These are phyloP conservation scores for Torymus aiolomorphi DNA, from an alignment of 2,888 invertebrate species.

Conservation along the genomic window DNA sequence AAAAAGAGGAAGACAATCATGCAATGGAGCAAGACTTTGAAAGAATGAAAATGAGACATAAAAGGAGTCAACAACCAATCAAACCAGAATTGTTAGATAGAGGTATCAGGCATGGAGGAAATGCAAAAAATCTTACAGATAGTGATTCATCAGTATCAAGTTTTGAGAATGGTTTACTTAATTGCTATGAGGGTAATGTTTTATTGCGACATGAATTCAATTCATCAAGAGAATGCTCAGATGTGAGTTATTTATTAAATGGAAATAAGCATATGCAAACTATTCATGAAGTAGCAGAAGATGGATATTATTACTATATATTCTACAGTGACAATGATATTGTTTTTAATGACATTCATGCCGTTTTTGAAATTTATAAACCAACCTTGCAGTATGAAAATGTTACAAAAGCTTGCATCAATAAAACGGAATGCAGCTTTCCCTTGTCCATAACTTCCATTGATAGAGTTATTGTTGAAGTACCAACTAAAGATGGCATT, in stretches of 20 bases:
- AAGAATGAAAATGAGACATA: conserved; percentile 34
- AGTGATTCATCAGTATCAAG: conserved; percentile 86
- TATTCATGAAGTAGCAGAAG: conserved; percentile 83
- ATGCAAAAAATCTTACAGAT: conserved; percentile 79
- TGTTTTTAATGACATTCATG: conserved; percentile 87
- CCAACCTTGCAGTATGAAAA: conserved; percentile 88
- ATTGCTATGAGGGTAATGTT: conserved; percentile 86
- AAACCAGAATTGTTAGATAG: conserved; percentile 80
- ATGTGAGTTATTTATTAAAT: conserved; percentile 83
- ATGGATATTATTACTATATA: conserved; percentile 93
- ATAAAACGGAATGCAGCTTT: conserved; percentile 87
- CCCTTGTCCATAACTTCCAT: conserved; percentile 84
- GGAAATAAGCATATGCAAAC: conserved; percentile 83
- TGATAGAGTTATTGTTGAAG: conserved; percentile 89
- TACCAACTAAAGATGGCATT: conserved; percentile 88
- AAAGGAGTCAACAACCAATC: conserved; percentile 58
- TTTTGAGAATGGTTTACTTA: conserved; percentile 86
- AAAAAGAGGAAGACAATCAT: conserved; percentile 58
- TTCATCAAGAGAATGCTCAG: conserved; percentile 82
- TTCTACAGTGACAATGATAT: conserved; percentile 92
- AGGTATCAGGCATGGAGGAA: conserved; percentile 87
- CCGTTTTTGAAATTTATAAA: conserved; percentile 89
- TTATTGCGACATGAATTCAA: conserved; percentile 85
- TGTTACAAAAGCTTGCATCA: conserved; percentile 84
- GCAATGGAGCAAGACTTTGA: conserved; percentile 50